A percentile compares a stretch with the other conserved stretches of the same genome.
These are phyloP conservation scores for Lagodon rhomboides DNA, from an alignment of 2,797 vertebrate species.

Conservation along the genomic window DNA sequence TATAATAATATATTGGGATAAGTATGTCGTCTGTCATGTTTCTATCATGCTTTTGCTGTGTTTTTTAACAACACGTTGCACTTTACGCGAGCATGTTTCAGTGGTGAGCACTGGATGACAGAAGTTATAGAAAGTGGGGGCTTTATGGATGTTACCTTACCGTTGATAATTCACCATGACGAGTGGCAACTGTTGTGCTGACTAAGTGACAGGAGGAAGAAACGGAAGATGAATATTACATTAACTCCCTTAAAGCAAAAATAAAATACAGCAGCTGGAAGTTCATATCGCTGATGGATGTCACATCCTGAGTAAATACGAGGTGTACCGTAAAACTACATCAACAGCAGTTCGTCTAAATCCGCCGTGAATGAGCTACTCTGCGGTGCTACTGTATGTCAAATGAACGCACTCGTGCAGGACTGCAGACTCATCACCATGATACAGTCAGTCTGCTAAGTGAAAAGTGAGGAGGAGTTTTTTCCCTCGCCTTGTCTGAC, in stretches of 20 bases:
- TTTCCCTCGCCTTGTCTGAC: slow-evolving; percentile 57
- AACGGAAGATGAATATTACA: slow-evolving; percentile 54
- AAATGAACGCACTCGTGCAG: slow-evolving; percentile 47
- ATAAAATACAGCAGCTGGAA: slow-evolving; percentile 16
- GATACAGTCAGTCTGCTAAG: slow-evolving; percentile 60
- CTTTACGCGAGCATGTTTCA: background rate
- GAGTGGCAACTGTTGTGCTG: slow-evolving; percentile 56
- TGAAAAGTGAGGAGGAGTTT: slow-evolving; percentile 67
- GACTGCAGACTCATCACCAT: slow-evolving; percentile 68
- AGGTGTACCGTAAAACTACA: slow-evolving; percentile 30
- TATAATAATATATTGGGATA: background rate
- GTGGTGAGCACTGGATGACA: background rate
- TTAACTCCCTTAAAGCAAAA: slow-evolving; percentile 37
- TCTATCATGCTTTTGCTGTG: background rate
- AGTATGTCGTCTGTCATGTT: too few species aligned
- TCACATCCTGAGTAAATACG: slow-evolving; percentile 35
- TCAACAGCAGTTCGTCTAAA: slow-evolving; percentile 58
- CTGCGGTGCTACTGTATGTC: slow-evolving; percentile 34
- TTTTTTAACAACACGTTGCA: background rate
- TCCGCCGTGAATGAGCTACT: slow-evolving; percentile 21
- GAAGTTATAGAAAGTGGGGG: background rate
- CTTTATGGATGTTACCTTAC: slow-evolving; percentile 15
- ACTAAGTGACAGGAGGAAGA: slow-evolving; percentile 39
- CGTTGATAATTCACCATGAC: slow-evolving; percentile 28
- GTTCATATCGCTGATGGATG: slow-evolving; percentile 54